These are phyloP conservation scores for Steinernema hermaphroditum DNA, from an alignment of 2,888 invertebrate genomes.

Conservation along the genomic window DNA sequence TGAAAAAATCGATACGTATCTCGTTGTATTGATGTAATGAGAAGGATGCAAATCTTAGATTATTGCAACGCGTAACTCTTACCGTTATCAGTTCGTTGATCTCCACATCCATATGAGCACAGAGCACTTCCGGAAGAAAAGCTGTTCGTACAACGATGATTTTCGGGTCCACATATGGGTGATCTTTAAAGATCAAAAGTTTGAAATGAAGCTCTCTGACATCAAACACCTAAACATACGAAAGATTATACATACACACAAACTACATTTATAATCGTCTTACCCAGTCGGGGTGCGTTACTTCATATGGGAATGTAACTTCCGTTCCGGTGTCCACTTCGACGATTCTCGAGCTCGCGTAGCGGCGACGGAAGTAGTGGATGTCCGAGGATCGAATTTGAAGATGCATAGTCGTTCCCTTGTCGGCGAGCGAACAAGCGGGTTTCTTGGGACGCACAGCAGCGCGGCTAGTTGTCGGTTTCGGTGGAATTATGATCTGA, in stretches of 20 bases:
- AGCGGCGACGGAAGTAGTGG: conserved; percentile 1
- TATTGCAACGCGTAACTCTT: neutral
- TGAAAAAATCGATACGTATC: neutral
- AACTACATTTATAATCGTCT: neutral
- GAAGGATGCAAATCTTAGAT: no score
- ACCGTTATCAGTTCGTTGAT: conserved; percentile 4
- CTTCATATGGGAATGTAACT: conserved; percentile 12
- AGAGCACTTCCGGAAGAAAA: neutral
- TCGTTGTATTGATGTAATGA: no score
- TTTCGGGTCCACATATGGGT: conserved; percentile 10
- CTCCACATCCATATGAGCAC: neutral
- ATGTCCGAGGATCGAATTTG: neutral
- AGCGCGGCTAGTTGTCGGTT: neutral
- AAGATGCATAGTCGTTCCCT: neutral
- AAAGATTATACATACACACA: neutral
- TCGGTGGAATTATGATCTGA: neutral
- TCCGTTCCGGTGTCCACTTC: neutral
- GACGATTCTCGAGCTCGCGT: neutral
- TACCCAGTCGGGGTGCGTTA: conserved; percentile 25
- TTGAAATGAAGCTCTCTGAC: conserved; percentile 5
- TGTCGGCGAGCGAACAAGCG: neutral
- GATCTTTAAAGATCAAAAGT: neutral
- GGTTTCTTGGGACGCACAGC: conserved; percentile 13
- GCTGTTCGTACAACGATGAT: neutral
- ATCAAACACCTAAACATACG: conserved; percentile 8